These are phyloP conservation scores for Peribatodes rhomboidaria DNA, from an alignment of 2,888 invertebrate species.

Conservation along the genomic window DNA sequence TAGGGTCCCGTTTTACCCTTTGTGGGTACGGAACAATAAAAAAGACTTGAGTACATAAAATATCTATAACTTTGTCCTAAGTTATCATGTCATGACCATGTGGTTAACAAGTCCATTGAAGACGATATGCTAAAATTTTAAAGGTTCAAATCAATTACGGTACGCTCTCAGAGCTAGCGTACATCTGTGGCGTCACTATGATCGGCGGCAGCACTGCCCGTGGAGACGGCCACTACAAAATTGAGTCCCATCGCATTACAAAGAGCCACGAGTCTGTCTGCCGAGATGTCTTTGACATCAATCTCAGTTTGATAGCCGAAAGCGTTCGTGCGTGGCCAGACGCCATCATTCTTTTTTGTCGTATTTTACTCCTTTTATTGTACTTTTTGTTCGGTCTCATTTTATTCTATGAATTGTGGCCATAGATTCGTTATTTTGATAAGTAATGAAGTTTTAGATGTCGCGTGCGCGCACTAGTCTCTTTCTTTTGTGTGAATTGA, in stretches of 20 bases:
- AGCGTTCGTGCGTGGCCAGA: slow-evolving; percentile 61
- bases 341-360: slow-evolving; percentile 54
- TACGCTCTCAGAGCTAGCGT: no score
- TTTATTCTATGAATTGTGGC: slow-evolving; percentile 50
- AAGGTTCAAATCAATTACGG: no score
- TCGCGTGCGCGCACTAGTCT: slow-evolving; percentile 32
- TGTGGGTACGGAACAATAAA: no score
- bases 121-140: no score
- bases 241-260: slow-evolving; percentile 19
- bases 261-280: slow-evolving; percentile 45
- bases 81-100: no score
- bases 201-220: neutral
- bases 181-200: neutral
- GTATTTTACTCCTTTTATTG: slow-evolving; percentile 40
- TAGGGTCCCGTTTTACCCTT: no score
- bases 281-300: slow-evolving; percentile 60
- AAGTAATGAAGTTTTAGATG: slow-evolving; percentile 34
- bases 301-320: slow-evolving; percentile 51
- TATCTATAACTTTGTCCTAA: no score
- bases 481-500: slow-evolving; percentile 1
- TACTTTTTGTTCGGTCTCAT: slow-evolving; percentile 42
- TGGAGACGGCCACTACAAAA: slow-evolving; percentile 1
- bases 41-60: no score
- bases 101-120: no score
- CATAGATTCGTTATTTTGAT: slow-evolving; percentile 43